A percentile compares a stretch with the other conserved stretches of the same genome.
Evolutionary conservation across 23 tunicate genomes (phyloP).

Genomic region (Ascidia mentula): DNA sequence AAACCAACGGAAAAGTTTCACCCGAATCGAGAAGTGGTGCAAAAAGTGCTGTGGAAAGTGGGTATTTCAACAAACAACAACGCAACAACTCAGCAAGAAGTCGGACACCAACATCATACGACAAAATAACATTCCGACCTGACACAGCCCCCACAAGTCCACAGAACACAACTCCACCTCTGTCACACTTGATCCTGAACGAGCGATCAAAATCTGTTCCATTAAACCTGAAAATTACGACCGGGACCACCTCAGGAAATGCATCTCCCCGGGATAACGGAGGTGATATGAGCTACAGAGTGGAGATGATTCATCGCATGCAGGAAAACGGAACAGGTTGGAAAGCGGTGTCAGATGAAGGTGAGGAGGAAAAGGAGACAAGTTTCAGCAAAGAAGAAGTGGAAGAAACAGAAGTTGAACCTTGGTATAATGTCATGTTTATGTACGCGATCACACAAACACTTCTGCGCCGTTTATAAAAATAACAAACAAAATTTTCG

Average conservation of each 20-base stretch:
- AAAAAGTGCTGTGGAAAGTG: slow-evolving; percentile 19
- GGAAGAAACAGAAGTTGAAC: background rate
- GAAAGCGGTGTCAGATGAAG: background rate
- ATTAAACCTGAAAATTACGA: slow-evolving; percentile 35
- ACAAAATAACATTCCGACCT: slow-evolving; percentile 32
- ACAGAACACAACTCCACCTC: background rate
- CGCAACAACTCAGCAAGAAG: slow-evolving; percentile 1
- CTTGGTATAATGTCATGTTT: background rate
- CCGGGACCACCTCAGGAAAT: background rate
- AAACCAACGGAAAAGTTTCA: background rate
- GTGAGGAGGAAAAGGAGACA: slow-evolving; percentile 23
- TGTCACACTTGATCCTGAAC: slow-evolving; percentile 12
- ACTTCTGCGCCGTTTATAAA: too few species aligned
- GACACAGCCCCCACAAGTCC: slow-evolving; percentile 64
- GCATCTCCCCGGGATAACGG: background rate
- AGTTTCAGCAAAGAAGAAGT: slow-evolving; percentile 22
- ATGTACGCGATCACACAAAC: too few species aligned
- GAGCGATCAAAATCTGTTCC: slow-evolving; percentile 66
- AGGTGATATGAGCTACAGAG: background rate
- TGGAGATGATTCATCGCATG: background rate
- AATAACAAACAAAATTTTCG: too few species aligned
- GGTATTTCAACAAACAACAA: background rate
- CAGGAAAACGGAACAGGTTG: slow-evolving; percentile 12
- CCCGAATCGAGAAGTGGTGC: background rate
- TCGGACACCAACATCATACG: background rate